Conservation (phyloP, 2,888 invertebrate genomes). For the Pterobdella sp. region DNA sequence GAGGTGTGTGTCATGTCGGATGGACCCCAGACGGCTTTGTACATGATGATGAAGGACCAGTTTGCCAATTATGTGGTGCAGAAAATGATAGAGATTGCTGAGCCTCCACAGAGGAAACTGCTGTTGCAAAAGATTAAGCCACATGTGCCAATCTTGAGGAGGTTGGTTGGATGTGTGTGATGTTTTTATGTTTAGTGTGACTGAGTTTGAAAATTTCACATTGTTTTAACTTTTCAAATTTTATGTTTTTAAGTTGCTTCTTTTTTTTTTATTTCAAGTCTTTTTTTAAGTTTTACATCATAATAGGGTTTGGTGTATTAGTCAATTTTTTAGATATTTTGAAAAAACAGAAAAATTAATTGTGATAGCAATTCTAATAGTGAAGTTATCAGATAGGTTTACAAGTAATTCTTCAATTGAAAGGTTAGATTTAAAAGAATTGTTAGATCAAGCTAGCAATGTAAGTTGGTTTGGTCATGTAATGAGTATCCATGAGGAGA, state of each 20-base stretch:
- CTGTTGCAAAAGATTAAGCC: conserved; percentile 94
- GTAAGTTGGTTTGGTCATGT: no score
- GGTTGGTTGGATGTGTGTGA: conserved; percentile 65
- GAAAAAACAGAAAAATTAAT: no score
- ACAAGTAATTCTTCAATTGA: no score
- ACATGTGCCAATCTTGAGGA: conserved; percentile 87
- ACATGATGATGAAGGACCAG: conserved; percentile 87
- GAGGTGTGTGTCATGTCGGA: conserved; percentile 66
- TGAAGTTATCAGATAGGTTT: no score
- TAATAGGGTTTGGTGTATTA: no score
- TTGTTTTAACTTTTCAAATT: not conserved
- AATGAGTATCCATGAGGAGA: no score
- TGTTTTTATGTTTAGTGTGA: not conserved
- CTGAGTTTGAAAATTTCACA: not conserved
- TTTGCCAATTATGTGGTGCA: conserved; percentile 99
- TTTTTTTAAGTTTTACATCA: no score
- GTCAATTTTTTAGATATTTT: no score
- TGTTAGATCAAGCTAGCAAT: no score
- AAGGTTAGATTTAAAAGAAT: no score
- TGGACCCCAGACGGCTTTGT: conserved; percentile 51
- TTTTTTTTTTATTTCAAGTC: not conserved
- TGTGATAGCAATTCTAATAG: no score
- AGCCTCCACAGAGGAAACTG: conserved; percentile 91
- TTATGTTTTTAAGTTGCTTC: not conserved
- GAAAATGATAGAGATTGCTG: conserved; percentile 99